Percentiles rank a stretch among this genome's conserved stretches.
Conservation (phyloP, 2,113 vertebrate species). For the Odobenus rosmarus region DNA sequence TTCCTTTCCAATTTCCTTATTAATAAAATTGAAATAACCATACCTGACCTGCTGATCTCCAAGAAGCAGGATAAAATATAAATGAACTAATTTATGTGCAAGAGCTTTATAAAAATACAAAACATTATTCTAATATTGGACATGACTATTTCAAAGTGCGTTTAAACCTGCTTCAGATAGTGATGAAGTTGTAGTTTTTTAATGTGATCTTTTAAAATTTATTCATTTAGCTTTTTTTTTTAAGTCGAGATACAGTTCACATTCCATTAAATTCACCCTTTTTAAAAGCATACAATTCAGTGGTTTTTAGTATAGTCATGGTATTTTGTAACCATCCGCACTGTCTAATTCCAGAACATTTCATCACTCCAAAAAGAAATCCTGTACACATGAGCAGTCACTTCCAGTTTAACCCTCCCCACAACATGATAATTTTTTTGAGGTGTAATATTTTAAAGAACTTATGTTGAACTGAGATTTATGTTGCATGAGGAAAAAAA, state of each 20-base stretch:
- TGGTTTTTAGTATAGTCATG: background rate
- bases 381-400: background rate
- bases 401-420: background rate
- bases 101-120: background rate
- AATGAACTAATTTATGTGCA: background rate
- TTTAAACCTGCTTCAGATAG: background rate
- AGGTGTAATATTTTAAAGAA: background rate
- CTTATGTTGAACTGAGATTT: background rate
- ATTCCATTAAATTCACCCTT: background rate
- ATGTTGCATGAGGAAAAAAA: background rate
- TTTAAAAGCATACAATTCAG: background rate
- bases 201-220: background rate
- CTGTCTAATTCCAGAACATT: background rate
- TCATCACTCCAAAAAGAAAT: background rate
- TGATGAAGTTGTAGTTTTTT: background rate
- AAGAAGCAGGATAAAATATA: background rate
- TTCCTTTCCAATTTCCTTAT: background rate
- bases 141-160: background rate
- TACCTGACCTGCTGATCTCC: background rate
- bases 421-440: background rate
- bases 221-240: background rate
- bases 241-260: background rate
- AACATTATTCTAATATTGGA: background rate
- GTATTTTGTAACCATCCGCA: background rate
- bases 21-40: conserved; percentile 27